These are phyloP conservation scores for Cistogaster globosa DNA, from an alignment of 2,888 invertebrate genomes.

Conservation along the genomic window DNA sequence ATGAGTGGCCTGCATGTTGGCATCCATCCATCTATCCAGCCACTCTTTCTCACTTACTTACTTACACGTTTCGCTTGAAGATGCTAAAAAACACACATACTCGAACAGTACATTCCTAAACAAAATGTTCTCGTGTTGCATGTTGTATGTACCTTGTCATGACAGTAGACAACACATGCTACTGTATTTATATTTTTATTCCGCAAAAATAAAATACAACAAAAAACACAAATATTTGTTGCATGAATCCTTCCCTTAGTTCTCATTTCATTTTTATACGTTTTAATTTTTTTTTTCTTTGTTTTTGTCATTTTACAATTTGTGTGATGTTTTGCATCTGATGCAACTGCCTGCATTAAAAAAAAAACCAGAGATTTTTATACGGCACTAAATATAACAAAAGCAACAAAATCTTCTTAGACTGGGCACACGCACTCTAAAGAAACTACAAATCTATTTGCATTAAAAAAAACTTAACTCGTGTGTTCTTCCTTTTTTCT, in stretches of 20 bases:
- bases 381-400: slow-evolving; percentile 31
- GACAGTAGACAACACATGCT: slow-evolving; percentile 33
- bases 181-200: slow-evolving; percentile 39
- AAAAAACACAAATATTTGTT: slow-evolving; percentile 58
- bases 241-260: slow-evolving; percentile 63
- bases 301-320: slow-evolving; percentile 23
- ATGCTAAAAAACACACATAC: background rate
- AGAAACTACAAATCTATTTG: slow-evolving; percentile 40
- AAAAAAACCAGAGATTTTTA: slow-evolving; percentile 9
- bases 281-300: slow-evolving; percentile 23
- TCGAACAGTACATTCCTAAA: slow-evolving; percentile 15
- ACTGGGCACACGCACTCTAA: slow-evolving; percentile 25
- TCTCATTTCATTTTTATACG: background rate
- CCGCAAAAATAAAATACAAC: slow-evolving; percentile 16
- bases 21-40: slow-evolving; percentile 57
- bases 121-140: slow-evolving; percentile 24
- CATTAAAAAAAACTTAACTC: slow-evolving; percentile 27
- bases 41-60: slow-evolving; percentile 25
- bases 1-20: slow-evolving; percentile 58
- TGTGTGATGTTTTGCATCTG: slow-evolving; percentile 51
- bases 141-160: slow-evolving; percentile 46
- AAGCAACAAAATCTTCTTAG: slow-evolving; percentile 1
- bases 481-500: slow-evolving; percentile 41
- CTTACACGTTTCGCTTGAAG: background rate
- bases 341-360: slow-evolving; percentile 26